phyloP scores from a whole-genome alignment of 2,888 invertebrate species.

The Ctena decussata region DNA sequence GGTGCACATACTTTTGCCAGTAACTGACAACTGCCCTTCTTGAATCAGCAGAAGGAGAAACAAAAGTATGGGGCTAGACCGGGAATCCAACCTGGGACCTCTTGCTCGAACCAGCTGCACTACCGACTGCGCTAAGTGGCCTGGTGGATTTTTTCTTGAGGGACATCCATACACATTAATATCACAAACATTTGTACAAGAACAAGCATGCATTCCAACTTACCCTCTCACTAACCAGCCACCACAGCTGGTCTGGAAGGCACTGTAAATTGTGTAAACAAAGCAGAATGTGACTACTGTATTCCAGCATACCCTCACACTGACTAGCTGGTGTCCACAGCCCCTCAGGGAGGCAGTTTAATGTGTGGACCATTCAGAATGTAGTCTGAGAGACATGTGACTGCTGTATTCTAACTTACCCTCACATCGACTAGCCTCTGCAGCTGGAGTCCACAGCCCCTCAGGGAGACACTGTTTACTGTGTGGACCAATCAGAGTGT shows the following conservation, averaged over 20 bases:
- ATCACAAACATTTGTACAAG: no score
- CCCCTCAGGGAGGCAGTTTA: constrained; percentile 89
- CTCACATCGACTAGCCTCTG: constrained; percentile 88
- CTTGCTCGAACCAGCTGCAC: no score
- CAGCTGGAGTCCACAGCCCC: constrained; percentile 88
- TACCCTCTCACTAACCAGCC: no score
- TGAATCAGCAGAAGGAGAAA: no score
- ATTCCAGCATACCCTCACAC: constrained; percentile 89
- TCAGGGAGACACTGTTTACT: constrained; percentile 89
- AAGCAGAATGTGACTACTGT: constrained; percentile 89
- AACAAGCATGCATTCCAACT: no score
- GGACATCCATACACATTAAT: no score
- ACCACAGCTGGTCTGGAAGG: constrained; percentile 89
- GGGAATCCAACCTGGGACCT: no score
- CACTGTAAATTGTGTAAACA: constrained; percentile 89
- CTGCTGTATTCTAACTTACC: constrained; percentile 86
- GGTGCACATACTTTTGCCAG: no score
- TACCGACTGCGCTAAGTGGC: no score
- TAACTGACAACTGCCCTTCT: no score
- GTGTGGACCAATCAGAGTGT: constrained; percentile 89
- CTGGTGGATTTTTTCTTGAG: no score
- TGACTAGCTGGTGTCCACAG: constrained; percentile 87
- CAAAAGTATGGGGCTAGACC: no score
- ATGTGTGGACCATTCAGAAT: constrained; percentile 88
- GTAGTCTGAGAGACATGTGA: constrained; percentile 89